Conservation (phyloP, 2,113 vertebrate genomes). For the Trematomus loennbergii region DNA sequence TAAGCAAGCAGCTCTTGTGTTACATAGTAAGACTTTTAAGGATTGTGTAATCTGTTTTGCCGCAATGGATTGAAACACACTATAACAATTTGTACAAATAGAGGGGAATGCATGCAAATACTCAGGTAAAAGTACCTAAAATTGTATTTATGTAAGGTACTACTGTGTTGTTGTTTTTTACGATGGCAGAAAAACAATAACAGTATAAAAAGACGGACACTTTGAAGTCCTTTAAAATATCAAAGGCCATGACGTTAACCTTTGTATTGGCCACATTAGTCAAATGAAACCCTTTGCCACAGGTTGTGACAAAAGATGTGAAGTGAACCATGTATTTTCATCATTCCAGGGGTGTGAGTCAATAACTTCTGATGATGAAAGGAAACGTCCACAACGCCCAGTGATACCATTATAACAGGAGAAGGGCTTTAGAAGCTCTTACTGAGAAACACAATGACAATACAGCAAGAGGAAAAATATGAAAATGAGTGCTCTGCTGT, state of each 20-base stretch:
- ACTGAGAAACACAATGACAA: conserved; percentile 4
- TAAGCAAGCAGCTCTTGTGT: not conserved
- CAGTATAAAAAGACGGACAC: not conserved
- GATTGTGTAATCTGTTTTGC: not conserved
- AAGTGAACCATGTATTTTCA: not conserved
- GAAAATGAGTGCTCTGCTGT: not conserved
- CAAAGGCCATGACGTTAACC: no score
- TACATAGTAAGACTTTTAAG: not conserved
- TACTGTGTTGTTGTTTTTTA: no score
- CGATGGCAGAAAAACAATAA: not conserved
- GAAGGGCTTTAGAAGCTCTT: not conserved
- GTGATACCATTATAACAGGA: not conserved
- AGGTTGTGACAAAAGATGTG: not conserved
- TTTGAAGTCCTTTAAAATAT: not conserved
- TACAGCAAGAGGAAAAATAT: not conserved
- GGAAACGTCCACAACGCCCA: not conserved
- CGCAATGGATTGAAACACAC: not conserved
- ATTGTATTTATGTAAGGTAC: no score
- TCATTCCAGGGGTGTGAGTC: conserved; percentile 1
- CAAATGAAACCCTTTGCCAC: not conserved
- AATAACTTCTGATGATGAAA: conserved; percentile 16
- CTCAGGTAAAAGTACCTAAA: no score
- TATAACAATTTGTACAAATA: no score
- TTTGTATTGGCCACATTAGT: not conserved
- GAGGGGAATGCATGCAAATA: no score